These are phyloP conservation scores for Tiliacea citrago DNA, from an alignment of 2,888 invertebrate genomes.

Conservation along the genomic window DNA sequence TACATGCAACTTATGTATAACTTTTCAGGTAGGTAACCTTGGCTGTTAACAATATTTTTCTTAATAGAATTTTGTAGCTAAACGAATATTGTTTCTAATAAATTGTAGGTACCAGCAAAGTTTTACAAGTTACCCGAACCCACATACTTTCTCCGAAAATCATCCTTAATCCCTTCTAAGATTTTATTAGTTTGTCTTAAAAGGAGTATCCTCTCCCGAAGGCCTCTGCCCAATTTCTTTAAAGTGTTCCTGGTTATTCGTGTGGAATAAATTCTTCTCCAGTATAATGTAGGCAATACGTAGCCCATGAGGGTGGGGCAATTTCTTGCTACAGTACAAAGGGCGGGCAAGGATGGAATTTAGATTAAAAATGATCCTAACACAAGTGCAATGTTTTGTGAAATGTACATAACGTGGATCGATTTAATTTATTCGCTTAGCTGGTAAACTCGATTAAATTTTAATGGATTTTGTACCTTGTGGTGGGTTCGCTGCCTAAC, in stretches of 20 bases:
- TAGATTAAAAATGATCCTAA: slow-evolving; percentile 86
- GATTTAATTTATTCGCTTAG: slow-evolving; percentile 66
- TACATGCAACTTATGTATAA: not conserved
- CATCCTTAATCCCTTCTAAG: slow-evolving; percentile 56
- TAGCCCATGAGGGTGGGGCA: slow-evolving; percentile 70
- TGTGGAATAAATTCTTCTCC: slow-evolving; percentile 80
- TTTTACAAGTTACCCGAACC: slow-evolving; percentile 36
- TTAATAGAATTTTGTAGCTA: not conserved
- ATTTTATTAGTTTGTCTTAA: slow-evolving; percentile 63
- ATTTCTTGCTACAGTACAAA: slow-evolving; percentile 75
- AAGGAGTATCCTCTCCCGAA: slow-evolving; percentile 41
- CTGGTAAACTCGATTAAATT: slow-evolving; percentile 27
- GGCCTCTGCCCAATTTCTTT: slow-evolving; percentile 68
- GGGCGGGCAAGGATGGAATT: slow-evolving; percentile 82
- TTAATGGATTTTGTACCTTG: slow-evolving; percentile 39
- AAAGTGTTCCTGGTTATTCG: slow-evolving; percentile 74
- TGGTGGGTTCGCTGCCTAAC: slow-evolving; percentile 6
- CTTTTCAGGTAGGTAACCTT: not conserved
- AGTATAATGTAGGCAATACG: slow-evolving; percentile 76
- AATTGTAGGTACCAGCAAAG: slow-evolving; percentile 14
- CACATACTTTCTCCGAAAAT: slow-evolving; percentile 47
- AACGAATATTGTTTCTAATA: slow-evolving; percentile 38
- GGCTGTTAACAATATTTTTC: not conserved
- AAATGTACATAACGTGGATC: slow-evolving; percentile 75
- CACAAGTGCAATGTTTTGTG: slow-evolving; percentile 82